Percentiles rank a stretch among this genome's conserved stretches.
Evolutionary conservation across 1,140 invertebrate genomes (phyloP).

Genomic region (Drosophila ogumai): DNA sequence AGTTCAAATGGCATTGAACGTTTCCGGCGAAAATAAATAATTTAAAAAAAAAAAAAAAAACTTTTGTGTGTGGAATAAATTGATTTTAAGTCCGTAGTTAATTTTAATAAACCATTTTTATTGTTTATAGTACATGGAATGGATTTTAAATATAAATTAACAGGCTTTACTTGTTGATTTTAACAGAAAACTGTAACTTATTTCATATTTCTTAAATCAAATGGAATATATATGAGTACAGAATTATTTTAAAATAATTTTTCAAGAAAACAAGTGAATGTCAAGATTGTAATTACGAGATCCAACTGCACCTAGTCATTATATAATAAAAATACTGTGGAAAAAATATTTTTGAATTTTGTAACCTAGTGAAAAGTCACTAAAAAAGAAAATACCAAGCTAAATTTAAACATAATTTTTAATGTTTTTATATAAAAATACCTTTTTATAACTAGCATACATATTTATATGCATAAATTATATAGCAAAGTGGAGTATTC

Average conservation of each 20-base stretch:
- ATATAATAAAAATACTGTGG: neutral
- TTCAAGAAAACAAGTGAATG: neutral
- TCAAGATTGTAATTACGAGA: neutral
- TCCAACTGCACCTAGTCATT: neutral
- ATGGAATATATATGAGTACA: neutral
- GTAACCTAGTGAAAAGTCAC: neutral
- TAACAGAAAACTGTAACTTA: neutral
- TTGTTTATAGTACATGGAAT: neutral
- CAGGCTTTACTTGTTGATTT: neutral
- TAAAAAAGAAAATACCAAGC: slow-evolving; percentile 20
- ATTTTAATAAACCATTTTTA: neutral
- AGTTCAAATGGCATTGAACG: too few relatives aligned
- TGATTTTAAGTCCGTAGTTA: neutral
- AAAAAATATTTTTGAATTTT: slow-evolving; percentile 3
- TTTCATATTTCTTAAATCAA: neutral
- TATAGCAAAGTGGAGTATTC: slow-evolving; percentile 17
- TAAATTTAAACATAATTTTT: slow-evolving; percentile 61
- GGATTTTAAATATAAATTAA: neutral
- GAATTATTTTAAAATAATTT: too few relatives aligned
- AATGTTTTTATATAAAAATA: slow-evolving; percentile 69
- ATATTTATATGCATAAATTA: slow-evolving; percentile 26
- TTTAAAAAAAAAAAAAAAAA: too few relatives aligned
- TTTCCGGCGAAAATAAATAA: too few relatives aligned
- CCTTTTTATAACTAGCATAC: slow-evolving; percentile 59
- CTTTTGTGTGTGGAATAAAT: too few relatives aligned